Evolutionary conservation across 2,888 invertebrate species (phyloP), one percentile per base, ranked within the genome.

Genomic region (Cerastis leucographa): DNA sequence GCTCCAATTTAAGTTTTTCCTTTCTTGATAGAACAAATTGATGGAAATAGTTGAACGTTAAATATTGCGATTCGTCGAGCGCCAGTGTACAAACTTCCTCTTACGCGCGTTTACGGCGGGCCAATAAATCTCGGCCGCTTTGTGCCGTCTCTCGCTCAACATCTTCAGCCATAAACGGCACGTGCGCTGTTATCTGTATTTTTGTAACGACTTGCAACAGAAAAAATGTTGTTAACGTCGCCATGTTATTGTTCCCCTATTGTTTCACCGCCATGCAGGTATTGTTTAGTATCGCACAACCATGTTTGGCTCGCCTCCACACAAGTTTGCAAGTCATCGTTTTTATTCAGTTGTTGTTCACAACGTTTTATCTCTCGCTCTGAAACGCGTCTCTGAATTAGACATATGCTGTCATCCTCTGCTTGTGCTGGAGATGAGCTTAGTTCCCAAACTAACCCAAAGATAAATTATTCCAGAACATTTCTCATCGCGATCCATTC

Each of bases 391-490:
- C 90, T 90, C 92, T 94, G 93, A 94, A 94, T 95, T 93, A 94
- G 93, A 93, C 93, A 94, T 94, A 94, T 94, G 92, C 93, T 91
- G 91, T 92, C 93, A 93, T 93, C 91, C 91, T 91, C 91, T 90
- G 90, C 90, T 91, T 89, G 90, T 93, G 92, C 87, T 90, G 87
- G 90, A 92, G 92, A 93, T 91, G 90, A 93, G 93, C 92, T 94
- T 92, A 92, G 90, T 93, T 93, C 91, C 91, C 92, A 93, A 95
- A 94, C 94, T 94, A 93, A 94, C 94, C 94, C 91, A 90, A 94
- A 94, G 94, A 95, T 95, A 95, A 95, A 95, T 95, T 95, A 95
- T 96, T 95, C 94, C 91, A 91, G 92, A 92, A 94, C 93, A 95
- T 95, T 95, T 95, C 94, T 94, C 94, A 95, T 94, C 93, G 93